Evolutionary conservation across 2,888 invertebrate genomes (phyloP), one percentile per base, ranked within the genome.

Genomic region (Diplolepis rosae): DNA sequence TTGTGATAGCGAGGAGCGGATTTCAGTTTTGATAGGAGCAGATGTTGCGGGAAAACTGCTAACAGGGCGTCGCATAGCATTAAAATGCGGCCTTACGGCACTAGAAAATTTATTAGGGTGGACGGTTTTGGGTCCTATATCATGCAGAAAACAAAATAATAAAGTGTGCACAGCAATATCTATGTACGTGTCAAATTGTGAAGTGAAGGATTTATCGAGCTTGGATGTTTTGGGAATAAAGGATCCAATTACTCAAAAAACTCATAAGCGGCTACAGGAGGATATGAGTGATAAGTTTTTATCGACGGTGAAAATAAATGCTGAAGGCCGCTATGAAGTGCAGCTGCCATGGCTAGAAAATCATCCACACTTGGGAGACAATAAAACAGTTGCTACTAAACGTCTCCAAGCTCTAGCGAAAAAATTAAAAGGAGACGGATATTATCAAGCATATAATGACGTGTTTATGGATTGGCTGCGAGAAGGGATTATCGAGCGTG

Each of bases 331-430:
- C 1, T 88, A 85, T 73, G 83, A 83, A 68, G 83, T 87, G 1
- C 45, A 70, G 18, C 70, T 87, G 9, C 87, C 87, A 7, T 86
- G 83, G 83, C 71, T 78, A 27, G 80, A 82, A n/a, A 79, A 80
- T 61, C 84, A 84, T 67, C 78, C 82, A 0, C 78, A 80, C 1
- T 48, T 87, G 0, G 65, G 77, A 7, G 69, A 67, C 15, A 84
- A 86, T 72, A 78, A 70, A 24, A 66, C 74, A 6, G 42, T 82
- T 5, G 82, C 84, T 0, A 35, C 72, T 15, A 79, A 74, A 27
- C 72, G 84, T 52, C 70, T 86, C 13, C 52, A 79, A 30, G 69
- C 67, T 11, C 78, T 77, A 0, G 61, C 77, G 4, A 76, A 75
- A 5, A 83, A 75, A 69, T 56, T 85, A 11, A 66, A 71, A 13